A percentile compares a stretch with the other conserved stretches of the same genome.
phyloP scores from a whole-genome alignment of 1,140 invertebrate species.

The Colletes gigas region DNA sequence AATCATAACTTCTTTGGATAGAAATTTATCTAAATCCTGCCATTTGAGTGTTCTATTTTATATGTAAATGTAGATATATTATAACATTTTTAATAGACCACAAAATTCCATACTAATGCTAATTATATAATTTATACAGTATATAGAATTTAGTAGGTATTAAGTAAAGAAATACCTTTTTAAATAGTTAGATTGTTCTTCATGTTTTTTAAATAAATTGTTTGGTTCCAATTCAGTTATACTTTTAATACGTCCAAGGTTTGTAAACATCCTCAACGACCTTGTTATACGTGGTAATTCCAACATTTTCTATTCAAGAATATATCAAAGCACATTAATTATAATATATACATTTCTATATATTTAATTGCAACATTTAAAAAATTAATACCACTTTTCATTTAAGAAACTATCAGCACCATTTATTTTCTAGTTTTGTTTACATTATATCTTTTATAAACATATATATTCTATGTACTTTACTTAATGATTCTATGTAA shows the following conservation, averaged over 20 bases:
- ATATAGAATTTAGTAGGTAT: slow-evolving; percentile 7
- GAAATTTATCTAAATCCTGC: slow-evolving; percentile 65
- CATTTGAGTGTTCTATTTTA: slow-evolving; percentile 66
- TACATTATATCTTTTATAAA: no score
- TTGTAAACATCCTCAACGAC: slow-evolving; percentile 71
- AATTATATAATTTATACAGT: slow-evolving; percentile 19
- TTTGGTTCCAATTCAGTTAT: slow-evolving; percentile 48
- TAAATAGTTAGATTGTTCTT: slow-evolving; percentile 59
- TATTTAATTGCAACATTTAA: no score
- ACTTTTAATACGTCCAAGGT: slow-evolving; percentile 65
- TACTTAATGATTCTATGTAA: no score
- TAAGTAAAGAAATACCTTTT: slow-evolving; percentile 61
- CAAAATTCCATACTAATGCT: slow-evolving; percentile 8
- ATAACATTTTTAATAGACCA: neutral
- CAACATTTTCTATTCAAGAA: slow-evolving; percentile 58
- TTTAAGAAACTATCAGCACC: no score
- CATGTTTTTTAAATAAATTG: slow-evolving; percentile 67
- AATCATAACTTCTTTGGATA: slow-evolving; percentile 55
- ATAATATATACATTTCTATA: neutral
- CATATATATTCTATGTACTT: no score
- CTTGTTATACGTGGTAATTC: slow-evolving; percentile 73
- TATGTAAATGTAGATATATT: slow-evolving; percentile 24
- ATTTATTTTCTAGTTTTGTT: no score
- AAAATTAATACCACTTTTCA: no score
- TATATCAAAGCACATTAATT: neutral